Conservation (phyloP, 1,140 invertebrate genomes). For the Eumeta japonica region DNA sequence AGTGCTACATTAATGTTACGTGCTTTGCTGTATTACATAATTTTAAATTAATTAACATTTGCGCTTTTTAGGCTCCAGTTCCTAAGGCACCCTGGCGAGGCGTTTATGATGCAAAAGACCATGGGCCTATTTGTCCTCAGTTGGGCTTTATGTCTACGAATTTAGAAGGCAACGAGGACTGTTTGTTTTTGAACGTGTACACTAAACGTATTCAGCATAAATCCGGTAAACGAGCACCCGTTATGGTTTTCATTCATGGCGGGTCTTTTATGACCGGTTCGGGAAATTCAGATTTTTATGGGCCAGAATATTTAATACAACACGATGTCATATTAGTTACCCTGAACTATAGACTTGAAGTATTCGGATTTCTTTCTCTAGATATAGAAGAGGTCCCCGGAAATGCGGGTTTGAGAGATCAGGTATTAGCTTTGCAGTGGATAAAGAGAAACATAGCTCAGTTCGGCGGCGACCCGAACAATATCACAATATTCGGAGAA, state of each 20-base stretch:
- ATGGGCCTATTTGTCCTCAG: slow-evolving; percentile 48
- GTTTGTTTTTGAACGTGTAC: slow-evolving; percentile 66
- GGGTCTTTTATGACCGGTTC: slow-evolving; percentile 62
- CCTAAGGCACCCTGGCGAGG: slow-evolving; percentile 49
- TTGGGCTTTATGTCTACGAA: slow-evolving; percentile 19
- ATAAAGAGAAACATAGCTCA: slow-evolving; percentile 44
- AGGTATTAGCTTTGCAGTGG: slow-evolving; percentile 54
- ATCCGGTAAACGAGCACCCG: slow-evolving; percentile 47
- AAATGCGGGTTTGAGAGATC: slow-evolving; percentile 68
- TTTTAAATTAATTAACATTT: no score
- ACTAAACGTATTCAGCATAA: slow-evolving; percentile 41
- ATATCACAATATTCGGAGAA: slow-evolving; percentile 74
- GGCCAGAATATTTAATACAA: slow-evolving; percentile 65
- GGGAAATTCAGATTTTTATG: slow-evolving; percentile 51
- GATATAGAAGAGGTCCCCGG: slow-evolving; percentile 61
- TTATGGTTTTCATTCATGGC: slow-evolving; percentile 69
- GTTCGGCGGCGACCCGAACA: slow-evolving; percentile 73
- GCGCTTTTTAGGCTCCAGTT: slow-evolving; percentile 35
- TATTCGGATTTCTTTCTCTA: slow-evolving; percentile 64
- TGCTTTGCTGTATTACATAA: no score
- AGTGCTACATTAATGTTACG: no score
- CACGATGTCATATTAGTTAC: slow-evolving; percentile 68
- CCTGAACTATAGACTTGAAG: slow-evolving; percentile 67
- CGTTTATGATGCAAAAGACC: slow-evolving; percentile 48
- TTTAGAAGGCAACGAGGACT: slow-evolving; percentile 56